A percentile compares a stretch with the other conserved stretches of the same genome.
These are phyloP conservation scores for Clarias batrachus DNA, from an alignment of 2,113 vertebrate species.

Conservation along the genomic window DNA sequence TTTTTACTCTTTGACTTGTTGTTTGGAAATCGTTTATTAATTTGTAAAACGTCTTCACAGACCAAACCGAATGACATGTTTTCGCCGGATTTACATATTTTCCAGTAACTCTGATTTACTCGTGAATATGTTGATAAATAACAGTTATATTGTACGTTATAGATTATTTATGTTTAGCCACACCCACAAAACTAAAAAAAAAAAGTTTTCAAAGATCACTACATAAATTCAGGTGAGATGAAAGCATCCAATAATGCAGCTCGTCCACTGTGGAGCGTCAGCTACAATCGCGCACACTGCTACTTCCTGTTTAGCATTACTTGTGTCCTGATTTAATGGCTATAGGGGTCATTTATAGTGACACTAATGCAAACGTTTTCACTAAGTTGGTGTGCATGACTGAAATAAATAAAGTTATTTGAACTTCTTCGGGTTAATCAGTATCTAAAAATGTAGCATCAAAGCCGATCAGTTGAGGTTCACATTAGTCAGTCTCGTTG, in stretches of 20 bases:
- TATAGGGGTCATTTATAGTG: neutral
- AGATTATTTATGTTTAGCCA: neutral
- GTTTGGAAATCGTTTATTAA: neutral
- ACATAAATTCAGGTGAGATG: too few species aligned
- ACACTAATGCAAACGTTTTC: neutral
- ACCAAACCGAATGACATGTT: neutral
- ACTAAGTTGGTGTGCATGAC: neutral
- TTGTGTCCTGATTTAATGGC: neutral
- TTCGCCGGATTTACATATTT: neutral
- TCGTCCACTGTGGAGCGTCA: neutral
- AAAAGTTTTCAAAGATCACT: too few species aligned
- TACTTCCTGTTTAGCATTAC: neutral
- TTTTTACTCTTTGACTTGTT: slow-evolving; percentile 12
- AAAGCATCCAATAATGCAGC: neutral
- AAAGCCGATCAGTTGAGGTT: neutral
- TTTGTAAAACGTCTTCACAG: neutral
- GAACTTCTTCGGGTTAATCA: neutral
- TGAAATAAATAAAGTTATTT: neutral
- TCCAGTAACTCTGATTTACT: neutral
- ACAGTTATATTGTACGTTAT: neutral
- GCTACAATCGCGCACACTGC: neutral
- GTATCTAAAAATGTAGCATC: neutral
- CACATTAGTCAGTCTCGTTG: neutral
- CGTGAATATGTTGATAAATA: neutral
- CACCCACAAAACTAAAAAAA: neutral